These are phyloP conservation scores for Helicoverpa zea DNA, from an alignment of 1,140 invertebrate species.

Conservation along the genomic window DNA sequence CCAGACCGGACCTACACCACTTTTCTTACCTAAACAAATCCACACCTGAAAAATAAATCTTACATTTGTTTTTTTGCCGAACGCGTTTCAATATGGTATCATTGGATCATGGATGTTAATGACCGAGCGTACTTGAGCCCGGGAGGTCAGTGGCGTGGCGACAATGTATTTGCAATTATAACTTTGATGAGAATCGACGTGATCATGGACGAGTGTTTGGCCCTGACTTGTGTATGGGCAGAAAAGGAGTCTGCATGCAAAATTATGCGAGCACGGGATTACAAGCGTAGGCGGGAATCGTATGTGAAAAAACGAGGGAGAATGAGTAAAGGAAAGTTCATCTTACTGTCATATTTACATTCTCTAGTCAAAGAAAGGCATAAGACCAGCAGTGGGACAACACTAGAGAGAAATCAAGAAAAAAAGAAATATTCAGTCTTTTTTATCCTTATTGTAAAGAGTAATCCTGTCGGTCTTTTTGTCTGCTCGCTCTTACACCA, in stretches of 20 bases:
- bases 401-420: too few species aligned
- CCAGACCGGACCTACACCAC: not conserved
- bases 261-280: too few species aligned
- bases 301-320: too few species aligned
- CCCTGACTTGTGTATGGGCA: not conserved
- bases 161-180: slow-evolving; percentile 76
- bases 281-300: too few species aligned
- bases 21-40: not conserved
- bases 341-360: too few species aligned
- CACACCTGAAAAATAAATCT: slow-evolving; percentile 1
- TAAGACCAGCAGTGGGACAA: too few species aligned
- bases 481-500: too few species aligned
- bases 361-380: too few species aligned
- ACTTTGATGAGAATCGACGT: slow-evolving; percentile 60
- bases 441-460: too few species aligned
- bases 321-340: too few species aligned
- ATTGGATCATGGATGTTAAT: slow-evolving; percentile 61
- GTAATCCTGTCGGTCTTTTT: too few species aligned
- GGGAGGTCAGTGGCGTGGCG: slow-evolving; percentile 78
- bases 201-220: not conserved
- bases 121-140: slow-evolving; percentile 78
- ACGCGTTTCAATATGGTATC: slow-evolving; percentile 48
- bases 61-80: slow-evolving; percentile 10
- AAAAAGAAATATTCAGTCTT: too few species aligned
- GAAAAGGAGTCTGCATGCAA: not conserved